phyloP scores from a whole-genome alignment of 2,888 invertebrate genomes.

The Pseudococcus jackbeardsleyi region DNA sequence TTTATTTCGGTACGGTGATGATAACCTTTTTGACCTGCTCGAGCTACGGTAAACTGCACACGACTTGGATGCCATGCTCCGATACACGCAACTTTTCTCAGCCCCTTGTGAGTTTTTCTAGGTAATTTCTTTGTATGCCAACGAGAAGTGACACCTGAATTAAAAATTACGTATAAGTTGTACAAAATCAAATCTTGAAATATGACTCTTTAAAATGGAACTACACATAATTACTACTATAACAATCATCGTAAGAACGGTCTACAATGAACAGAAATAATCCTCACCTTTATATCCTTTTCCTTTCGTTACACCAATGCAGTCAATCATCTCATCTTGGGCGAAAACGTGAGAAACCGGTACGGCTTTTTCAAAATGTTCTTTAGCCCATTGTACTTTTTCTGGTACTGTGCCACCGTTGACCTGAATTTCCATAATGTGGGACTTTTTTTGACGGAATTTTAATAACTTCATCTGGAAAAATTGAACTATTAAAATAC shows the following conservation, averaged over 20 bases:
- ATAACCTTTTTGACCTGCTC: constrained; percentile 99
- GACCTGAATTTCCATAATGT: constrained; percentile 99
- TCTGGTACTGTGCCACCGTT: constrained; percentile 97
- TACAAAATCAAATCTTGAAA: too few species aligned
- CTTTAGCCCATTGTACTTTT: constrained; percentile 97
- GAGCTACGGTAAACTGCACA: constrained; percentile 98
- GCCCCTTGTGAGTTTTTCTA: constrained; percentile 99
- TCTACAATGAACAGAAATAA: constrained; percentile 40
- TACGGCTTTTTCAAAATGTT: constrained; percentile 95
- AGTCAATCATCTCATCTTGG: constrained; percentile 99
- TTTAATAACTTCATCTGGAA: constrained; percentile 97
- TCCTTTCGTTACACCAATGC: constrained; percentile 99
- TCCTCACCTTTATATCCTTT: constrained; percentile 95
- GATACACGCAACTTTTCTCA: constrained; percentile 99
- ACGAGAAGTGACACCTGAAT: constrained; percentile 99
- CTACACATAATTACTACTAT: too few species aligned
- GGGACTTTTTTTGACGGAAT: constrained; percentile 99
- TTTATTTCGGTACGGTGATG: constrained; percentile 99
- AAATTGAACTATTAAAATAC: constrained; percentile 59
- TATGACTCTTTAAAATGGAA: too few species aligned
- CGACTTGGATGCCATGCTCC: constrained; percentile 99
- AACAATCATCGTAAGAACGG: constrained; percentile 59
- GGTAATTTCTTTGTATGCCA: constrained; percentile 99
- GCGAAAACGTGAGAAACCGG: constrained; percentile 92
- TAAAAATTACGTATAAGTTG: too few species aligned